Percentiles rank a stretch among this genome's conserved stretches.
These are phyloP conservation scores for Scomber japonicus DNA, from an alignment of 2,113 vertebrate genomes.

Conservation along the genomic window DNA sequence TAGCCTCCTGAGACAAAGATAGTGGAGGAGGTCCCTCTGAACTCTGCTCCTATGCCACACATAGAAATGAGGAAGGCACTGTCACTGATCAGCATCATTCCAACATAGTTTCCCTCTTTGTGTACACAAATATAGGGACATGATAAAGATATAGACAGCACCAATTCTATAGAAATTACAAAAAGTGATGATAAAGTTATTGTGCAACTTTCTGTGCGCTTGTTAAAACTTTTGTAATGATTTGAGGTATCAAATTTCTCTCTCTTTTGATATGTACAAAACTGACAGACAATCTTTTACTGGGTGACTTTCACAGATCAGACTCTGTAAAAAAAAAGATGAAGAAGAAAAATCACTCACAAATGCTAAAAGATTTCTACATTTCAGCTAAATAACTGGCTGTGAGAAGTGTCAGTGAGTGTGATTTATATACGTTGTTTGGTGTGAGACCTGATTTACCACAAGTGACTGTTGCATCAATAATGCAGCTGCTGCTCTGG, in stretches of 20 bases:
- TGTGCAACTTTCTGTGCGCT: conserved; percentile 1
- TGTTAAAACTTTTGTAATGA: conserved; percentile 26
- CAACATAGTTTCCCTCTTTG: neutral
- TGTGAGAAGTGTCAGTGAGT: conserved; percentile 1
- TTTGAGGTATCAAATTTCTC: conserved; percentile 3
- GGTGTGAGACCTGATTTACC: conserved; percentile 16
- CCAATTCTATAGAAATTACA: no score
- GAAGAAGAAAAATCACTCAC: neutral
- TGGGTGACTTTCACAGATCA: conserved; percentile 10
- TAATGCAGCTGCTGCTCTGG: conserved; percentile 35
- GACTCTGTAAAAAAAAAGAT: neutral
- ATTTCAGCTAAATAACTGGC: neutral
- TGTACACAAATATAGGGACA: neutral
- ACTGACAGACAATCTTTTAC: conserved; percentile 26
- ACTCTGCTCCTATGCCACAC: conserved; percentile 89
- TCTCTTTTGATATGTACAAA: conserved; percentile 8
- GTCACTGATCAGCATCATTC: neutral
- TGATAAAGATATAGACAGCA: neutral
- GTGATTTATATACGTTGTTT: conserved; percentile 7
- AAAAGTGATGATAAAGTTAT: conserved; percentile 2
- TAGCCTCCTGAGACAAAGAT: conserved; percentile 88
- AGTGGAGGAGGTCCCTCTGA: conserved; percentile 91
- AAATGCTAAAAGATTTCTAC: neutral
- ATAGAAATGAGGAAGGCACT: neutral
- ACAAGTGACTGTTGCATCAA: conserved; percentile 17